Evolutionary conservation across 2,797 vertebrate species (phyloP), one percentile per base, ranked within the genome.

Genomic region (Aldrovandia affinis): DNA sequence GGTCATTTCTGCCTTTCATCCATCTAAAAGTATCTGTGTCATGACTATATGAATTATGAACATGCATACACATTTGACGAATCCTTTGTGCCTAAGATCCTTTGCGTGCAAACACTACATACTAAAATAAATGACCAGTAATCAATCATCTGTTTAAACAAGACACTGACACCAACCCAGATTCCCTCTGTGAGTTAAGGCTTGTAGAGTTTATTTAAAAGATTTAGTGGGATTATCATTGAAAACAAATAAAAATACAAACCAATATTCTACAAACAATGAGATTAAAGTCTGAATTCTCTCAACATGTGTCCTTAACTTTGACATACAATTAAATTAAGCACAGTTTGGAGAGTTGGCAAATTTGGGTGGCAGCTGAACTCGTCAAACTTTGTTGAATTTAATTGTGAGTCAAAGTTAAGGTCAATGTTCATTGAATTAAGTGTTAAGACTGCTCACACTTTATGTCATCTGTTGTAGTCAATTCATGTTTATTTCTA

Each of bases 221-320:
- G 88, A 91, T 90, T 90, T 90, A 87, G 88, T 90, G 85, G 90
- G 93, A 93, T 94, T 92, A 91, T 91, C 88, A 91, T 87, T 90
- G 88, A 87, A 88, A 89, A 86, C 89, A 92, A 85, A 89, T 92
- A 88, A 84, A 88, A 89, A 87, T 90, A 91, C 88, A 87, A 90
- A 86, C 89, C 82, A 85, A 87, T 89, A 88, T 20, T 12, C 18
- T 22, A 39, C 0, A 3, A 47, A 25, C 55, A 57, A 57, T 20
- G 12, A 14, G 47, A 50, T 6, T 50, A 50, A 50, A 12, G 47
- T 50, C 47, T 50, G 47, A 5, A 50, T 50, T 50, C 47, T 6
- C 8, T 73, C 30, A 42, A 10, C 14, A 73, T 39, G 39, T 73
- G 36, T 20, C 5, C 36, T 39, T 73, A 42, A 39, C 6, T 39